Conservation (phyloP, 2,888 invertebrate genomes). For the Psococerastis gibbosa region DNA sequence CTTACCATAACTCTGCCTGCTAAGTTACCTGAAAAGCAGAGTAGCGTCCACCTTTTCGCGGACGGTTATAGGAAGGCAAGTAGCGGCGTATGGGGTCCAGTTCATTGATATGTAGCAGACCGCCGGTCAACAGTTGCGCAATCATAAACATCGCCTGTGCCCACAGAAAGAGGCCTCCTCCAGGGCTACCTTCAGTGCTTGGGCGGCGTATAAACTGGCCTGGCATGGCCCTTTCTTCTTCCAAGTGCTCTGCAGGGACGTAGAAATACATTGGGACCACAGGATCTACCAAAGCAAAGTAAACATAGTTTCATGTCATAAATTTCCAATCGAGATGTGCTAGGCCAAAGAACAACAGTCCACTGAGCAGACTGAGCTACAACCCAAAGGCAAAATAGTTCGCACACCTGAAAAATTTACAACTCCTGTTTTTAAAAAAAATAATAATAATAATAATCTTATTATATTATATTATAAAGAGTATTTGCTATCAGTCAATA, state of each 20-base stretch:
- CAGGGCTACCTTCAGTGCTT: slow-evolving; percentile 35
- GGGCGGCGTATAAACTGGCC: slow-evolving; percentile 43
- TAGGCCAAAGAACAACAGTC: too few relatives aligned
- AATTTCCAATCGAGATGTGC: too few relatives aligned
- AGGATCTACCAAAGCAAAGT: too few relatives aligned
- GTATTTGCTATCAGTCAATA: too few relatives aligned
- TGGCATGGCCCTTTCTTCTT: slow-evolving; percentile 48
- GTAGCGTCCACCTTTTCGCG: slow-evolving; percentile 77
- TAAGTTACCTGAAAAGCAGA: slow-evolving; percentile 83
- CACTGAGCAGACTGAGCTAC: too few relatives aligned
- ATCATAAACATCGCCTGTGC: slow-evolving; percentile 92
- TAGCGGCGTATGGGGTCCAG: slow-evolving; percentile 89
- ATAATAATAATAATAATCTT: too few relatives aligned
- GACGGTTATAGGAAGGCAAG: slow-evolving; percentile 88
- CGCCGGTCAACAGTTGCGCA: slow-evolving; percentile 75
- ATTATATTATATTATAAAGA: too few relatives aligned
- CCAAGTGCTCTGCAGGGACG: slow-evolving; percentile 52
- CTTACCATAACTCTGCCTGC: too few relatives aligned
- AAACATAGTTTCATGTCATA: too few relatives aligned
- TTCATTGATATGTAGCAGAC: slow-evolving; percentile 81
- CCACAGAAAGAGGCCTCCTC: slow-evolving; percentile 64
- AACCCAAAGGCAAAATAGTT: too few relatives aligned
- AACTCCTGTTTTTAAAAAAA: too few relatives aligned
- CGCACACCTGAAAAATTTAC: too few relatives aligned
- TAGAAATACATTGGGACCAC: slow-evolving; percentile 90